Evolutionary conservation across 2,888 invertebrate genomes (phyloP), one percentile per base, ranked within the genome.

Genomic region (Nomada goodeniana): DNA sequence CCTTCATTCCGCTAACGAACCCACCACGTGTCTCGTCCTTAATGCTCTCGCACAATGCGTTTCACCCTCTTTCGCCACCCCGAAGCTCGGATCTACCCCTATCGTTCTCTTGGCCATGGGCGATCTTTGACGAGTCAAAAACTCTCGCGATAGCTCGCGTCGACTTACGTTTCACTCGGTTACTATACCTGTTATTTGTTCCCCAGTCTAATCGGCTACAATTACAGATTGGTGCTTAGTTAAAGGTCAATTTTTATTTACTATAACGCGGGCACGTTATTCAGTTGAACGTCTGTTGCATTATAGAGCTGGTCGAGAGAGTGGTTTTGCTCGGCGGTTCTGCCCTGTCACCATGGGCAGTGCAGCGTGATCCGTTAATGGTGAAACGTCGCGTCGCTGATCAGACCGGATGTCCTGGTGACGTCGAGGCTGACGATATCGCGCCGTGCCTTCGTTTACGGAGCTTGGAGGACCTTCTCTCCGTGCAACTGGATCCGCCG

Each of bases 271-370:
- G 42, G 23, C 36, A 13, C 15, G 60, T 18, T n/a, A 15, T n/a
- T n/a, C 4, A 2, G 13, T 52, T 42, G 42, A 23, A 55, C 47
- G 63, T 93, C 84, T 82, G 93, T 94, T 57, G 2, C 53, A 11
- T 80, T 76, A n/a, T 78, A 88, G 88, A 87, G 72, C 95, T 98
- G 88, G 96, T 98, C 93, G 97, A 97, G 94, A 96, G 98, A 88
- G 97, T 97, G 89, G 96, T 98, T 91, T 95, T 98, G 92, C 96
- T 98, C 93, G 98, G 98, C 92, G 98, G 98, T 78, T 98, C 98
- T 77, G 98, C 98, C 36, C 95, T 98, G 86, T 98, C 98, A 91
- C 98, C 98, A 52, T 98, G 98, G 98, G 98, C 98, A 83, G 95
- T 98, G 91, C 97, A 98, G 94, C 96, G 97, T 89, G 97, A 97